Evolutionary conservation across 2,888 invertebrate genomes (phyloP).

Genomic region (Agonopterix heracliana): DNA sequence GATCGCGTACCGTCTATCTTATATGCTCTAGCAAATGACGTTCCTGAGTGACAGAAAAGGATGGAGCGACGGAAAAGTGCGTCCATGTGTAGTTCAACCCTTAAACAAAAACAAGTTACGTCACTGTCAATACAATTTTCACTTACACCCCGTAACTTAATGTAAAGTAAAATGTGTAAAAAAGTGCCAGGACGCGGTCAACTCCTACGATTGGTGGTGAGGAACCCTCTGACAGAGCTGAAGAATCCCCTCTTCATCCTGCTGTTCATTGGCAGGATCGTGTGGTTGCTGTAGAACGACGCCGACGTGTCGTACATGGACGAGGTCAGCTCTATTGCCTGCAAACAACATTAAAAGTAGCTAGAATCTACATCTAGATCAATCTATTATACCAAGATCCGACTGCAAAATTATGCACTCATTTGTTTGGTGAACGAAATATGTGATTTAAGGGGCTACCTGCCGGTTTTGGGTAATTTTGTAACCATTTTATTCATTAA

Average conservation of each 20-base stretch:
- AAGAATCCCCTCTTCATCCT: slow-evolving; percentile 55
- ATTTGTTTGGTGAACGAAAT: too few species aligned
- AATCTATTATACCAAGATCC: too few species aligned
- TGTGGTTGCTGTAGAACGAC: slow-evolving; percentile 60
- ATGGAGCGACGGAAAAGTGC: neutral
- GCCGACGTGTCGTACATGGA: slow-evolving; percentile 60
- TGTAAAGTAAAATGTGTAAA: neutral
- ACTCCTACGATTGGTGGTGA: slow-evolving; percentile 26
- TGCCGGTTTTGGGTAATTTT: too few species aligned
- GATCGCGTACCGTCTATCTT: too few species aligned
- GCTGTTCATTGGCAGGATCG: slow-evolving; percentile 35
- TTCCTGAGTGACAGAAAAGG: neutral
- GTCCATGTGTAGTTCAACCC: too few species aligned
- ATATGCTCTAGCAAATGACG: too few species aligned
- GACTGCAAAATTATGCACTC: too few species aligned
- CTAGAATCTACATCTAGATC: too few species aligned
- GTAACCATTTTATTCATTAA: too few species aligned
- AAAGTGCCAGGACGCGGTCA: neutral
- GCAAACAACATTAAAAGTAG: slow-evolving; percentile 16
- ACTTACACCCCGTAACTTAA: too few species aligned
- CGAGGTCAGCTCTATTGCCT: slow-evolving; percentile 56
- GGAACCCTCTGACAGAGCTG: slow-evolving; percentile 49
- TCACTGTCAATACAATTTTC: neutral
- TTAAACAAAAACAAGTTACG: neutral
- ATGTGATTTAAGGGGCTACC: too few species aligned